These are phyloP conservation scores for Sturmia bella DNA, from an alignment of 2,888 invertebrate genomes.

Conservation along the genomic window DNA sequence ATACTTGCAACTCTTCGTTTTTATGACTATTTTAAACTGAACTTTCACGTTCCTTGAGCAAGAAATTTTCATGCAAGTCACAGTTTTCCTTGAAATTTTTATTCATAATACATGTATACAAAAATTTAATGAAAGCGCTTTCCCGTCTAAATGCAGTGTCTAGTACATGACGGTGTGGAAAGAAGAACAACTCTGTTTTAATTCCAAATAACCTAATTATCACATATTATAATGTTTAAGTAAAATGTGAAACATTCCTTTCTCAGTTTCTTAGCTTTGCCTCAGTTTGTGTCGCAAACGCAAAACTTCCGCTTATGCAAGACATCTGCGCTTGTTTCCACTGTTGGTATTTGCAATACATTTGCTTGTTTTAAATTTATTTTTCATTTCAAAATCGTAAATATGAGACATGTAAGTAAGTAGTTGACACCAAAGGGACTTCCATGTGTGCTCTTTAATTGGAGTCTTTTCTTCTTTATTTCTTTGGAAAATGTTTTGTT, in stretches of 20 bases:
- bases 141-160: too few relatives aligned
- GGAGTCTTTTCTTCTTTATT: background rate
- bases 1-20: too few relatives aligned
- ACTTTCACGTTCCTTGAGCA: too few relatives aligned
- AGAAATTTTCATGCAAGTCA: too few relatives aligned
- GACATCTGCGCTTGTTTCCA: background rate
- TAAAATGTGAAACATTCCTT: background rate
- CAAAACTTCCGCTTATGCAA: constrained; percentile 21
- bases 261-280: background rate
- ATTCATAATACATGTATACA: too few relatives aligned
- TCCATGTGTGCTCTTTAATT: constrained; percentile 1
- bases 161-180: too few relatives aligned
- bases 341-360: background rate
- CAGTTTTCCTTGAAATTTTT: too few relatives aligned
- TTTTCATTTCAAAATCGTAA: constrained; percentile 30
- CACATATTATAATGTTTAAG: too few relatives aligned
- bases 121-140: too few relatives aligned
- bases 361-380: background rate
- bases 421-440: constrained; percentile 45
- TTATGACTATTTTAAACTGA: too few relatives aligned
- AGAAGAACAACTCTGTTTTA: too few relatives aligned
- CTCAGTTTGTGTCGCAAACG: background rate
- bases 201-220: too few relatives aligned
- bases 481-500: constrained; percentile 35
- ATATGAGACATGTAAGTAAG: constrained; percentile 22